phyloP scores from a whole-genome alignment of 2,113 vertebrate species.

The Accipiter virgatus region DNA sequence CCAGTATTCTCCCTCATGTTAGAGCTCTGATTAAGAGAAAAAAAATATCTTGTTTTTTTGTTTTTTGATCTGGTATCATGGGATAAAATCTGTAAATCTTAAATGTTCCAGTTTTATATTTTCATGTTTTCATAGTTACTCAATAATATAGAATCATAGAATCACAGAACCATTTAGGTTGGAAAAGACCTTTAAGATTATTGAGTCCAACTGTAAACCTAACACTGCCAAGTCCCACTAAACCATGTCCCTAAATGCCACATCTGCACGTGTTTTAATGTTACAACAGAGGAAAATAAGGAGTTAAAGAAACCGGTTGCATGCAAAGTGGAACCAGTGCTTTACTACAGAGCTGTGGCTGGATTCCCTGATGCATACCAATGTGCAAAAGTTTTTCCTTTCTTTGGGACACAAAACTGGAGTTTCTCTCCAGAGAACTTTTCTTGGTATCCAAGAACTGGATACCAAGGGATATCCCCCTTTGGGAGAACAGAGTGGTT shows the following conservation, averaged over 20 bases:
- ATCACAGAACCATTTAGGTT: background rate
- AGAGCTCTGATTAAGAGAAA: background rate
- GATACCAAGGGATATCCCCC: accelerated
- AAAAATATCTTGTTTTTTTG: background rate
- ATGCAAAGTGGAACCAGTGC: background rate
- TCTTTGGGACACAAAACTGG: background rate
- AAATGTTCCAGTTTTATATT: background rate
- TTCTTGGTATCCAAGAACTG: background rate
- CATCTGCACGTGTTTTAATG: accelerated
- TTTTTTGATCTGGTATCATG: background rate
- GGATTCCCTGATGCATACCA: background rate
- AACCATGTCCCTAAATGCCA: background rate
- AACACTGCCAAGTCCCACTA: background rate
- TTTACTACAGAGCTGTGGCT: background rate
- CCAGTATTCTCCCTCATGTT: background rate
- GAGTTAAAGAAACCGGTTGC: background rate
- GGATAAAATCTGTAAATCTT: background rate
- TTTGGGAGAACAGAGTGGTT: accelerated
- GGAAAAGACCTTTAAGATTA: background rate
- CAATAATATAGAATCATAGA: background rate
- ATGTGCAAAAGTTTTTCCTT: background rate
- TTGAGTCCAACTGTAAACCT: background rate
- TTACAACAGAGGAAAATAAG: background rate
- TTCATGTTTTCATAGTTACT: background rate
- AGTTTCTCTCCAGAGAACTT: background rate